Evolutionary conservation across 2,113 vertebrate species (phyloP).

Genomic region (Otocyon megalotis): DNA sequence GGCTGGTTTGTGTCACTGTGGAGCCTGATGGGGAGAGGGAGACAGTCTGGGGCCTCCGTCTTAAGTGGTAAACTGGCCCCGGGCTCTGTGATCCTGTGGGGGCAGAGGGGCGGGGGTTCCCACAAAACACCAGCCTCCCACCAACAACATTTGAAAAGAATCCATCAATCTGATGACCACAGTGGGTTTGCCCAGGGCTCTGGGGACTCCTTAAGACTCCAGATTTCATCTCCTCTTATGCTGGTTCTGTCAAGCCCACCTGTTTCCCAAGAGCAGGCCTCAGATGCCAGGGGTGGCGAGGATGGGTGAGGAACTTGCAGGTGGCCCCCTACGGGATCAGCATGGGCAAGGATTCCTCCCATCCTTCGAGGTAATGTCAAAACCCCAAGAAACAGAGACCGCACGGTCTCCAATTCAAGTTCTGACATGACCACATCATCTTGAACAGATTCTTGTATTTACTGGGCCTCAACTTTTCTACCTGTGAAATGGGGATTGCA

Average conservation of each 20-base stretch:
- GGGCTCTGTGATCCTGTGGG: neutral
- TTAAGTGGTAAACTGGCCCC: neutral
- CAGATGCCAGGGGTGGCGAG: rapidly evolving
- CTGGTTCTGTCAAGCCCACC: neutral
- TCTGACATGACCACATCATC: neutral
- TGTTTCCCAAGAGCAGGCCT: neutral
- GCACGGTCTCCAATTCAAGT: neutral
- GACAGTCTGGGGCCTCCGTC: neutral
- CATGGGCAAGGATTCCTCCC: neutral
- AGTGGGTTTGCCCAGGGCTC: neutral
- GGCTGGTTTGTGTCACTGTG: slow-evolving; percentile 71
- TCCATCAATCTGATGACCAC: neutral
- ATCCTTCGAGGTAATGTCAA: neutral
- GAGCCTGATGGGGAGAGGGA: neutral
- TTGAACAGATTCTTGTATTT: neutral
- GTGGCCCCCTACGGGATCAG: neutral
- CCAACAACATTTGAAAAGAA: neutral
- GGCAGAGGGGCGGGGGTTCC: neutral
- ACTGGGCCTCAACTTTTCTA: neutral
- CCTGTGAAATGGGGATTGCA: neutral
- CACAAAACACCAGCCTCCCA: neutral
- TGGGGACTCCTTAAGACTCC: neutral
- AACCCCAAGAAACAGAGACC: neutral
- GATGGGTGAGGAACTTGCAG: neutral
- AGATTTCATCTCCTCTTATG: neutral